Evolutionary conservation across 1,140 invertebrate genomes (phyloP), one percentile per base, ranked within the genome.

Genomic region (Oryzaephilus surinamensis): DNA sequence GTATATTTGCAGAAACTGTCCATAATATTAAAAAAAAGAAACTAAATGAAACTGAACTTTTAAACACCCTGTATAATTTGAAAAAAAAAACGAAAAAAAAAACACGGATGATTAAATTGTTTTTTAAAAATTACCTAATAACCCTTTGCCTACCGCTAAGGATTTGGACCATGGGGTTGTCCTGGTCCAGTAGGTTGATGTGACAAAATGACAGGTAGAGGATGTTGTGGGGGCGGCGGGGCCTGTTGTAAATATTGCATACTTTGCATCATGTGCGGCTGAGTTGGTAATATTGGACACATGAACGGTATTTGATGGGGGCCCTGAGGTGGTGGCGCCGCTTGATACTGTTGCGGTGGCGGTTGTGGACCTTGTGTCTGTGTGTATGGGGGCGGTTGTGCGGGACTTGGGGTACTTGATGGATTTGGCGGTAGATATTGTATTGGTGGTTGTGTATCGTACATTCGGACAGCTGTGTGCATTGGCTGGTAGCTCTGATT

Each of bases 401-500:
- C 75, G 2, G 73, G 73, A 13, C 74, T 76, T 2, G 73, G 74
- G 5, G 74, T 70, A 44, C 76, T 76, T 45, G 70, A 74, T 16
- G 69, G 74, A 36, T 70, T 72, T 21, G 74, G 72, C n/a, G 69
- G 73, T 60, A 79, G 67, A 47, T 76, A 79, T 51, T 76, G 74
- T 33, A 76, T 60, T 62, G 51, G 67, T 59, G 35, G 66, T 14
- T 67, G 67, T 24, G 71, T 69, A 6, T 76, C 75, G 52, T 76
- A 77, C 50, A 77, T 71, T 34, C 74, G 66, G 34, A 76, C 65
- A 61, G 72, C 66, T 24, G 23, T n/a, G 48, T 74, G 69, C 38
- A 65, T 71, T 58, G 71, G 72, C 50, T 72, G 74, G 58, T 76
- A 66, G 74, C 71, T 46, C 50, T 75, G 71, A 58, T 77, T 73